phyloP scores from a whole-genome alignment of 2,888 invertebrate species.

The Mythimna loreyi region DNA sequence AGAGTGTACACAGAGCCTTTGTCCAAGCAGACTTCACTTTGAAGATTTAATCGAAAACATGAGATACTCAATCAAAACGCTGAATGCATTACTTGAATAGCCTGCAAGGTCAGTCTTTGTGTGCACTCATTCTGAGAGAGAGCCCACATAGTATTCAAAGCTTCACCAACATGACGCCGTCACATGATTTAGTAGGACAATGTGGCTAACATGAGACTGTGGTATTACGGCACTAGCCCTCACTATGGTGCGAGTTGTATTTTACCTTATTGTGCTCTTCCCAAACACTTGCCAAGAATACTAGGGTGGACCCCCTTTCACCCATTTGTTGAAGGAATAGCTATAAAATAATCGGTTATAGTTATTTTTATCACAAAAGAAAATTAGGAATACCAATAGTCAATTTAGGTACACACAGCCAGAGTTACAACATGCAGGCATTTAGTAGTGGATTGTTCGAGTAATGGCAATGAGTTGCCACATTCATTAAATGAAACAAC shows the following conservation, averaged over 20 bases:
- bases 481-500: background rate
- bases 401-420: background rate
- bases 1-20: conserved; percentile 11
- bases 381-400: conserved; percentile 12
- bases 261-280: conserved; percentile 84
- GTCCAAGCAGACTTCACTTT: background rate
- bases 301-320: conserved; percentile 89
- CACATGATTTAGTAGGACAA: conserved; percentile 69
- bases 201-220: conserved; percentile 72
- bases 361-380: conserved; percentile 51
- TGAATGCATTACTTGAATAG: background rate
- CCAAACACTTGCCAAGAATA: conserved; percentile 86
- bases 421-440: conserved; percentile 12
- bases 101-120: conserved; percentile 9
- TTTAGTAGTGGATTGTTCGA: background rate
- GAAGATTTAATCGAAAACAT: background rate
- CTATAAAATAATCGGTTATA: conserved; percentile 80
- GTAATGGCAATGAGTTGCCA: background rate
- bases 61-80: background rate
- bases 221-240: conserved; percentile 67
- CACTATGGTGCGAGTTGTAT: conserved; percentile 59
- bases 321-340: conserved; percentile 87
- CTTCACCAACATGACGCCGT: conserved; percentile 59
- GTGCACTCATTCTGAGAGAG: conserved; percentile 74
- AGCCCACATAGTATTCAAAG: conserved; percentile 79